Conservation (phyloP, 2,113 vertebrate species). For the Hyla sarda region DNA sequence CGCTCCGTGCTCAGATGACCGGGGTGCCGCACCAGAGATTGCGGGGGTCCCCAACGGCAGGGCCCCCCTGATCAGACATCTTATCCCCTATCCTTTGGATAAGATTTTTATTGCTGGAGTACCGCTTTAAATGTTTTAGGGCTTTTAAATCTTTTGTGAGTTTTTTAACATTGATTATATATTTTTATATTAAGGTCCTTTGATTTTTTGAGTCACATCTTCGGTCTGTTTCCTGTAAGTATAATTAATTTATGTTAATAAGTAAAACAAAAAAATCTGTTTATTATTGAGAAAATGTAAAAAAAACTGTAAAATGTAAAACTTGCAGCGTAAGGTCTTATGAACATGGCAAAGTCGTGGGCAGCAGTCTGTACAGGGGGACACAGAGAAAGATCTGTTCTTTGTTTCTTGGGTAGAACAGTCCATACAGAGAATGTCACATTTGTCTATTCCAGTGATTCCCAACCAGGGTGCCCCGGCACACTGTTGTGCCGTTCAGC, state of each 20-base stretch:
- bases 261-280: neutral
- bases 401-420: no score
- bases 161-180: constrained; percentile 54
- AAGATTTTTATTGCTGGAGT: no score
- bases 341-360: neutral
- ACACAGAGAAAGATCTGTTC: no score
- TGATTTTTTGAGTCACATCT: constrained; percentile 86
- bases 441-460: no score
- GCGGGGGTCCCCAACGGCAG: no score
- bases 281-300: neutral
- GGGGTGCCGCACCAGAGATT: no score
- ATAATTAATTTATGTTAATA: neutral
- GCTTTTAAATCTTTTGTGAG: neutral
- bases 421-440: no score
- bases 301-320: neutral
- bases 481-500: no score
- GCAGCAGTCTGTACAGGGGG: neutral
- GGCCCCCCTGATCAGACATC: no score
- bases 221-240: constrained; percentile 88
- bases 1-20: no score
- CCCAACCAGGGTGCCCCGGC: no score
- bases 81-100: no score
- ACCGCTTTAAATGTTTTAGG: neutral
- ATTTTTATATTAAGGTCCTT: constrained; percentile 76
- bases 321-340: neutral